Evolutionary conservation across 2,797 vertebrate genomes (phyloP).

Genomic region (Coracias cyanogaster): DNA sequence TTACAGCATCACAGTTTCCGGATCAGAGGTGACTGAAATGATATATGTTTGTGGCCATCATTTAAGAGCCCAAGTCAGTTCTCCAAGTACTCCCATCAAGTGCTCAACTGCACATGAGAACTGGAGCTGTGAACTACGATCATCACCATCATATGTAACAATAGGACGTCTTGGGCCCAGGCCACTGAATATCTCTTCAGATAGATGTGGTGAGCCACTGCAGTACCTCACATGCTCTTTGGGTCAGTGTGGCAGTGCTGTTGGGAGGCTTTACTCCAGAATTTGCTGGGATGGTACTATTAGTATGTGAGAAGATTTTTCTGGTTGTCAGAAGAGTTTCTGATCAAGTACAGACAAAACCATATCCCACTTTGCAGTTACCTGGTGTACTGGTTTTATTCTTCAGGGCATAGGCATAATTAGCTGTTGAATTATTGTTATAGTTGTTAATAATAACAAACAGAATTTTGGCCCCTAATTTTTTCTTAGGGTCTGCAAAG

Average conservation of each 20-base stretch:
- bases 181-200: not conserved
- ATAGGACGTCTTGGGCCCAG: not conserved
- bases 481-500: not conserved
- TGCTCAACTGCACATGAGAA: not conserved
- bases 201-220: no score
- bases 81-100: not conserved
- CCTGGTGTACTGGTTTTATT: not conserved
- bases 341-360: not conserved
- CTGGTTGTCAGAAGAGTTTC: not conserved
- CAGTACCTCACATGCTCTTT: accelerated
- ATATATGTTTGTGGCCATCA: not conserved
- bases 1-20: not conserved
- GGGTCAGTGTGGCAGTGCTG: not conserved
- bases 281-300: not conserved
- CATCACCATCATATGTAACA: no score
- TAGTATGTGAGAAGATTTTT: not conserved
- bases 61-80: not conserved
- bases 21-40: not conserved
- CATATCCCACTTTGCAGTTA: not conserved
- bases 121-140: not conserved
- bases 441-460: not conserved
- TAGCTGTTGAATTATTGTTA: not conserved
- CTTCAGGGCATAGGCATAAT: not conserved
- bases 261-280: not conserved
- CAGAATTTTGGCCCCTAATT: not conserved